Percentiles rank a stretch among this genome's conserved stretches.
Conservation (phyloP, 1,140 invertebrate species). For the Procambarus virginalis region DNA sequence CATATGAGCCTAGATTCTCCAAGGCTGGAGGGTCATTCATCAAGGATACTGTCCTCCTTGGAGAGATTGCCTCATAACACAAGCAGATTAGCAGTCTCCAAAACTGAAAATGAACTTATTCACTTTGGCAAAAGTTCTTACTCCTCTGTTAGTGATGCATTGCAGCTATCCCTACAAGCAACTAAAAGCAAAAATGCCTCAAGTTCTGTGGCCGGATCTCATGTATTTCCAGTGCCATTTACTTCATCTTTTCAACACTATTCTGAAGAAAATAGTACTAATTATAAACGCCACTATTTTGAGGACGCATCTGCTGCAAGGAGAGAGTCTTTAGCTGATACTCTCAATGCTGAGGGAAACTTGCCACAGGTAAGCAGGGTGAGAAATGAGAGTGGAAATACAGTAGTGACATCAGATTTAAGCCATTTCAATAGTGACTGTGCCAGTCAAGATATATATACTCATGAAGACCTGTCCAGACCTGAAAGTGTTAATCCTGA, state of each 20-base stretch:
- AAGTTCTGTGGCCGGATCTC: slow-evolving; percentile 24
- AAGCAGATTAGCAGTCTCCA: slow-evolving; percentile 24
- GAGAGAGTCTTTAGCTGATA: slow-evolving; percentile 17
- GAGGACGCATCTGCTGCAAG: slow-evolving; percentile 41
- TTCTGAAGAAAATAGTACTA: slow-evolving; percentile 36
- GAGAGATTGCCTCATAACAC: slow-evolving; percentile 36
- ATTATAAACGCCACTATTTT: slow-evolving; percentile 57
- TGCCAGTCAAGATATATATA: slow-evolving; percentile 23
- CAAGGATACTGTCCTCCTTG: slow-evolving; percentile 4
- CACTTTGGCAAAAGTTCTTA: slow-evolving; percentile 38
- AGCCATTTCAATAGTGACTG: slow-evolving; percentile 29
- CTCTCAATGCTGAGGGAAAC: slow-evolving; percentile 2
- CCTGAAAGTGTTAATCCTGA: slow-evolving; percentile 7
- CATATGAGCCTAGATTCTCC: slow-evolving; percentile 38
- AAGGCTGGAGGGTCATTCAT: slow-evolving; percentile 35
- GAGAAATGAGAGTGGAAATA: slow-evolving; percentile 31
- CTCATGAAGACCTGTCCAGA: slow-evolving; percentile 27
- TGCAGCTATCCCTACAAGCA: slow-evolving; percentile 20
- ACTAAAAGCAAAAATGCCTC: slow-evolving; percentile 32
- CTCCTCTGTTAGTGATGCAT: slow-evolving; percentile 22
- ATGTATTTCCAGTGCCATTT: slow-evolving; percentile 53
- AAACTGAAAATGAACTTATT: slow-evolving; percentile 40
- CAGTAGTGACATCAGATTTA: not conserved
- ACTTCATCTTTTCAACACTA: slow-evolving; percentile 47
- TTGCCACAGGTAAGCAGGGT: slow-evolving; percentile 36